A percentile compares a stretch with the other conserved stretches of the same genome.
Conservation (phyloP, 2,113 vertebrate genomes). For the Mustelus asterias region DNA sequence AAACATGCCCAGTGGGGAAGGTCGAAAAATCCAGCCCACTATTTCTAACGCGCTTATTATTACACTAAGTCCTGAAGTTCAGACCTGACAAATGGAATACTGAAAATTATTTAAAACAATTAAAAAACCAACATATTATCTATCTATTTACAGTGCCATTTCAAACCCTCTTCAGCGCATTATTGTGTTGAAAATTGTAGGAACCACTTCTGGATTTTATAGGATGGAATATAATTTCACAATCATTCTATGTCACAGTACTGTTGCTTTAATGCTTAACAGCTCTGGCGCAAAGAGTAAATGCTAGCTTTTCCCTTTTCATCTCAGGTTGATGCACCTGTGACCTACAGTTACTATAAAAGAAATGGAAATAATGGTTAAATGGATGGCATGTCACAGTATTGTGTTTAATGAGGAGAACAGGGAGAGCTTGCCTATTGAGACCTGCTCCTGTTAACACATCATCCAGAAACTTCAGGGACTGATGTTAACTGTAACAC, state of each 20-base stretch:
- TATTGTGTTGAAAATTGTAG: neutral
- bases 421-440: conserved; percentile 12
- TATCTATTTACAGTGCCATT: neutral
- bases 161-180: neutral
- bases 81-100: neutral
- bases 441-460: conserved; percentile 23
- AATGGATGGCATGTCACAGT: conserved; percentile 13
- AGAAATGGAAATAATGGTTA: conserved; percentile 24
- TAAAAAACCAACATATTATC: neutral
- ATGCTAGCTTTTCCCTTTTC: conserved; percentile 25
- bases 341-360: conserved; percentile 29
- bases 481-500: neutral
- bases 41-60: neutral
- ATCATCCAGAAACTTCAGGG: conserved; percentile 18
- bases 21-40: too few species aligned
- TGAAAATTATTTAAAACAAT: neutral
- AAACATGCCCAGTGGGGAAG: too few species aligned
- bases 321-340: conserved; percentile 5
- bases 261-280: neutral
- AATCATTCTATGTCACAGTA: neutral
- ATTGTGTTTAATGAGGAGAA: conserved; percentile 26
- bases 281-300: neutral
- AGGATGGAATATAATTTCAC: conserved; percentile 10
- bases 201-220: neutral
- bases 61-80: neutral